Percentiles rank a stretch among this genome's conserved stretches.
These are phyloP conservation scores for Cassiopea andromeda DNA, from an alignment of 30 jellyfish, hydroid and myxozoan genomes.

Conservation along the genomic window DNA sequence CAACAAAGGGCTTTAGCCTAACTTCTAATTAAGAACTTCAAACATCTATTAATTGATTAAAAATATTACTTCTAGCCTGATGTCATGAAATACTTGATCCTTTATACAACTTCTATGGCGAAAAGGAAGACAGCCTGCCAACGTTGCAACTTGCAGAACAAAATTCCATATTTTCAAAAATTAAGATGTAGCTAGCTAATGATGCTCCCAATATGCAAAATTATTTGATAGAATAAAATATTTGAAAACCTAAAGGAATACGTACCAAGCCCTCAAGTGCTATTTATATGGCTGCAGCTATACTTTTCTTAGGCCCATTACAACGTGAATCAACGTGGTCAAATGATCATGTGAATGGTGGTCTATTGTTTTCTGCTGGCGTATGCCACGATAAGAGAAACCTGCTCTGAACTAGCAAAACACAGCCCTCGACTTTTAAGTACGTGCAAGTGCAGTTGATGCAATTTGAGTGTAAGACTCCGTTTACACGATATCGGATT, in stretches of 20 bases:
- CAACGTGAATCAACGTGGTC: constrained; percentile 56
- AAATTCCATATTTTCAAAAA: too few species aligned
- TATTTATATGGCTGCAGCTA: not conserved
- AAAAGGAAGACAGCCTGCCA: too few species aligned
- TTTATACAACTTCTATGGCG: too few species aligned
- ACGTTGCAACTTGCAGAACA: too few species aligned
- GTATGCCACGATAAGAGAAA: not conserved
- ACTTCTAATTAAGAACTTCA: too few species aligned
- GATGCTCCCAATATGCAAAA: too few species aligned
- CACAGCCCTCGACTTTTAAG: not conserved
- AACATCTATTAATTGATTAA: too few species aligned
- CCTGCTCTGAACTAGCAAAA: not conserved
- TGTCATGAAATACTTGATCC: too few species aligned
- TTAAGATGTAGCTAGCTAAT: too few species aligned
- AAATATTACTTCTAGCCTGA: too few species aligned
- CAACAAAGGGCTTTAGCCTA: too few species aligned
- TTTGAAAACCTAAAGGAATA: not conserved
- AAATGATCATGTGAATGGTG: constrained; percentile 50
- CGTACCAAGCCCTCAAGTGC: not conserved
- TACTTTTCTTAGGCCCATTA: not conserved
- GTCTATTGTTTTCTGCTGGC: not conserved
- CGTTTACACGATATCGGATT: not conserved
- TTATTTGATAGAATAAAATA: not conserved
- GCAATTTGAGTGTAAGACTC: not conserved
- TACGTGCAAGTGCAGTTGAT: not conserved